Base-by-base conservation (phyloP, 2,888 invertebrate genomes). In the Cephus pulcher region DNA sequence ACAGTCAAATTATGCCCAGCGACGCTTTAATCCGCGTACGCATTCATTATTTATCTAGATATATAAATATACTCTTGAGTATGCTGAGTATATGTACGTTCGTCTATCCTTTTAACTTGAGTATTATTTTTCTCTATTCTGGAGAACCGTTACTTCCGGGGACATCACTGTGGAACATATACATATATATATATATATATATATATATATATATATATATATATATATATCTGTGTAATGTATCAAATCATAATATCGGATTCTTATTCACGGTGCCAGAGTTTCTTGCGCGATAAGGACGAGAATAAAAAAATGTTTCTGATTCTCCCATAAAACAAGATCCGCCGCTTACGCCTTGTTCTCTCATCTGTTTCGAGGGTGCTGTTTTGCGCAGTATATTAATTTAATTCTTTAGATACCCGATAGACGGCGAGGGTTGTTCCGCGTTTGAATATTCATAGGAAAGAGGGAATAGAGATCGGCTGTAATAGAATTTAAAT, bases 401-500 rank as follows among this genome's bases (percentile, higher is more conserved):
- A 91, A 91, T 91, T 91, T 90, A 90, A 91, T 91, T 91, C 91
- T 90, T 91, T 89, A 89, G 89, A 91, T 91, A 90, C 86, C 89
- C 89, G 91, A 91, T 91, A 90, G 89, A 91, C 87, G 88, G 79
- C 83, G 82, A 83, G 80, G 86, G 85, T 86, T 85, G 85, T 85
- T 85, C 84, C 79, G 83, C 82, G 84, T 89, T 90, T 91, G 91
- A 91, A 91, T 91, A 91, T 91, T 91, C 91, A 91, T 91, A 89
- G 90, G 88, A 90, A 91, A 90, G 90, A 90, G 90, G 89, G 89
- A 90, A 91, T 90, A 90, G 91, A 90, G 90, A 91, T 90, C 91
- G 91, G 88, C 85, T 88, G 89, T 91, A 91, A 91, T 91, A 90
- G 91, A 91, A 91, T 91, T 91, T 90, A 90, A 91, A 91, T 90